These are phyloP conservation scores for Tetanocera ferruginea DNA, from an alignment of 2,888 invertebrate genomes.

Conservation along the genomic window DNA sequence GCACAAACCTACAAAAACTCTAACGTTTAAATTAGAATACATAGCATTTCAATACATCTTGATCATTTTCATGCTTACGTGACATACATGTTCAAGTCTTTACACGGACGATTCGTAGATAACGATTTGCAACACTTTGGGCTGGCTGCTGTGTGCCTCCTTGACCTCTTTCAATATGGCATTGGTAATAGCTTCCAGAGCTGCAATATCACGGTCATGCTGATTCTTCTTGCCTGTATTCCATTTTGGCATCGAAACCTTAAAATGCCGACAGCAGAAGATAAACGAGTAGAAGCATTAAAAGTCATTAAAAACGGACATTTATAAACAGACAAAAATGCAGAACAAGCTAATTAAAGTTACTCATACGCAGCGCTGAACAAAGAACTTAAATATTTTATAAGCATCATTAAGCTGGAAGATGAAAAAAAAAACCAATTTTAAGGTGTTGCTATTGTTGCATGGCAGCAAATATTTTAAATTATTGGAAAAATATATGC, in stretches of 20 bases:
- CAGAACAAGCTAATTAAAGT: background rate
- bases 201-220: constrained; percentile 80
- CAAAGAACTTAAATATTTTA: background rate
- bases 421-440: background rate
- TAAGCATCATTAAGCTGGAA: background rate
- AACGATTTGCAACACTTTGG: constrained; percentile 82
- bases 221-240: constrained; percentile 68
- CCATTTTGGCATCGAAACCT: constrained; percentile 83
- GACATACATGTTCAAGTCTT: background rate
- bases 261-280: constrained; percentile 23
- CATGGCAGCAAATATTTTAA: background rate
- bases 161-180: constrained; percentile 81
- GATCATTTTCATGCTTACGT: no score
- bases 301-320: background rate
- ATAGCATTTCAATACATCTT: no score
- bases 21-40: no score
- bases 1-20: no score
- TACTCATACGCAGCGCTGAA: background rate
- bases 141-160: constrained; percentile 71
- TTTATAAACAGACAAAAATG: background rate
- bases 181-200: constrained; percentile 68
- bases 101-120: constrained; percentile 91
- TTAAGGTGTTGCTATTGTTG: background rate
- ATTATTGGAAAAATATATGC: background rate
- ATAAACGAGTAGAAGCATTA: background rate